phyloP scores from a whole-genome alignment of 2,888 invertebrate species.

The Thymelicus lineola region DNA sequence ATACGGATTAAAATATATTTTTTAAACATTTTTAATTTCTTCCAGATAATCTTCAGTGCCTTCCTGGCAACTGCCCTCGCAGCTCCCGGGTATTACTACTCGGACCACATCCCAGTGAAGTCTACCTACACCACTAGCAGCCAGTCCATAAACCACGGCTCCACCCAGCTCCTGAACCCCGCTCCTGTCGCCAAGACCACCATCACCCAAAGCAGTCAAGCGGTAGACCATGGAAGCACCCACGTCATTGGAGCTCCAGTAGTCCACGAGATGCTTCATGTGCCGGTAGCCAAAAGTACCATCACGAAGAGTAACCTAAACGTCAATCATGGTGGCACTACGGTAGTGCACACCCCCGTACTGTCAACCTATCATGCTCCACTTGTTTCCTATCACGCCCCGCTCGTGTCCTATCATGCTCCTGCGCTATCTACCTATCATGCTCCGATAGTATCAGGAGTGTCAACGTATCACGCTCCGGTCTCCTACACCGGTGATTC shows the following conservation, averaged over 20 bases:
- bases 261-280: constrained; percentile 52
- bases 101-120: constrained; percentile 56
- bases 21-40: constrained; percentile 30
- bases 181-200: constrained; percentile 53
- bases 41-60: constrained; percentile 58
- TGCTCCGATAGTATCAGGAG: constrained; percentile 42
- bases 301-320: constrained; percentile 69
- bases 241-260: constrained; percentile 47
- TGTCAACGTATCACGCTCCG: constrained; percentile 42
- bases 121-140: constrained; percentile 60
- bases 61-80: constrained; percentile 59
- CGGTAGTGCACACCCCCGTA: constrained; percentile 46
- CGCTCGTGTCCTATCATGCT: constrained; percentile 46
- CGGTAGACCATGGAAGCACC: constrained; percentile 51
- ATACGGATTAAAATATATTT: too few relatives aligned
- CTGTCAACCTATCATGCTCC: constrained; percentile 47
- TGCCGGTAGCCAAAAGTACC: constrained; percentile 54
- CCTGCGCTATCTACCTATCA: constrained; percentile 48
- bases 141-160: constrained; percentile 62
- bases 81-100: constrained; percentile 57
- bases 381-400: constrained; percentile 47
- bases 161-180: constrained; percentile 53
- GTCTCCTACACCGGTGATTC: constrained; percentile 63
- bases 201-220: constrained; percentile 54
- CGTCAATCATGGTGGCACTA: constrained; percentile 63